Conservation (phyloP, 2,797 vertebrate genomes). For the Sarcophilus harrisii region DNA sequence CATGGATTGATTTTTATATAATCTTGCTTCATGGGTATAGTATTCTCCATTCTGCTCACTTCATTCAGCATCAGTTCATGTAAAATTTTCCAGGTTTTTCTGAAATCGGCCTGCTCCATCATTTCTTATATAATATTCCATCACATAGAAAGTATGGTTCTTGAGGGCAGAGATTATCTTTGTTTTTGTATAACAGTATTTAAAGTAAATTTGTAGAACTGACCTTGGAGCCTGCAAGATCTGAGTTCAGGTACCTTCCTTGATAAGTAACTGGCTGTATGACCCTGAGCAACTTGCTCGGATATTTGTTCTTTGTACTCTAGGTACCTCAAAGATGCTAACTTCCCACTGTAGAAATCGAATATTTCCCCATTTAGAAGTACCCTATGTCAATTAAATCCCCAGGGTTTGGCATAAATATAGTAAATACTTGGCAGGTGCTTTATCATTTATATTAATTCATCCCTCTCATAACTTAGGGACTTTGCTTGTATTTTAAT, state of each 20-base stretch:
- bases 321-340: neutral
- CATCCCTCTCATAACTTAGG: neutral
- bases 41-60: too few species aligned
- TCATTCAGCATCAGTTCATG: too few species aligned
- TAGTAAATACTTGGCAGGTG: neutral
- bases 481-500: neutral
- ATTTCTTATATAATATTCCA: too few species aligned
- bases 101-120: too few species aligned
- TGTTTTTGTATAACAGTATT: neutral
- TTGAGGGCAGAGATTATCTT: neutral
- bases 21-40: too few species aligned
- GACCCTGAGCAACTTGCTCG: neutral
- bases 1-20: too few species aligned
- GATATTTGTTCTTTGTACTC: neutral
- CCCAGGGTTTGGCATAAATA: neutral
- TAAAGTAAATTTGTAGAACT: neutral
- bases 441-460: neutral
- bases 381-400: neutral
- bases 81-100: too few species aligned
- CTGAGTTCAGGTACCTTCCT: neutral
- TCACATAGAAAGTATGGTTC: too few species aligned
- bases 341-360: neutral
- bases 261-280: neutral
- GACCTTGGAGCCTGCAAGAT: too few species aligned
- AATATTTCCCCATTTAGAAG: neutral